A percentile compares a stretch with the other conserved stretches of the same genome.
These are phyloP conservation scores for Carduelis carduelis DNA, from an alignment of 2,797 vertebrate genomes.

Conservation along the genomic window DNA sequence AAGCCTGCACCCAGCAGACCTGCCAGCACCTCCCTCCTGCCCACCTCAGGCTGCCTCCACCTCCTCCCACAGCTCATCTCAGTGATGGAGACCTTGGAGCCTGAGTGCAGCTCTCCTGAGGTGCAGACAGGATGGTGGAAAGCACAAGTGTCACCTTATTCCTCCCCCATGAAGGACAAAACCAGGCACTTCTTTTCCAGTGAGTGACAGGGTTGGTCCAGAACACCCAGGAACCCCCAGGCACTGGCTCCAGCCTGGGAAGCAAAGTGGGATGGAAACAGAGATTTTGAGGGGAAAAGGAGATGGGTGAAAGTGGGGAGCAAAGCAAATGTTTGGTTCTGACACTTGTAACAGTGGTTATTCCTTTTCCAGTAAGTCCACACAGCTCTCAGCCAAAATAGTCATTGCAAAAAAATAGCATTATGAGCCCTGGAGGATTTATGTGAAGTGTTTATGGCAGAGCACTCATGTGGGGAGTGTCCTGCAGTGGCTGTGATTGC, in stretches of 20 bases:
- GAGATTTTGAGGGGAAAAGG: background rate
- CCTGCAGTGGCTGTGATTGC: rapidly evolving
- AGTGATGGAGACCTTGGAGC: background rate
- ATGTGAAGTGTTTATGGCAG: background rate
- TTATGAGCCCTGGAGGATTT: background rate
- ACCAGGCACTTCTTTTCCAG: background rate
- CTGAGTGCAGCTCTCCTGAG: background rate
- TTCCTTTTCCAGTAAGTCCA: constrained; percentile 6
- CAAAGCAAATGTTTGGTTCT: background rate
- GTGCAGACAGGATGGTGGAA: background rate
- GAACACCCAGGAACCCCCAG: background rate
- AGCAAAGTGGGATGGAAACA: background rate
- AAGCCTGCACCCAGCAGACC: background rate
- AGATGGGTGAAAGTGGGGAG: background rate
- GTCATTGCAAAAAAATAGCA: background rate
- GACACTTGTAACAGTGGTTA: background rate
- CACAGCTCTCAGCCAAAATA: background rate
- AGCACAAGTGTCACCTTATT: background rate
- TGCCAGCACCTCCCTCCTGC: background rate
- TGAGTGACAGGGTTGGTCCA: background rate
- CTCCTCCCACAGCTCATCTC: background rate
- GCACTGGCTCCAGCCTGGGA: background rate
- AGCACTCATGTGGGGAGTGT: background rate
- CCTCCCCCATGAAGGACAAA: background rate
- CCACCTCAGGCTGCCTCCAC: background rate